These are phyloP conservation scores for Nothoprocta pentlandii DNA, from an alignment of 2,113 vertebrate genomes.

Conservation along the genomic window DNA sequence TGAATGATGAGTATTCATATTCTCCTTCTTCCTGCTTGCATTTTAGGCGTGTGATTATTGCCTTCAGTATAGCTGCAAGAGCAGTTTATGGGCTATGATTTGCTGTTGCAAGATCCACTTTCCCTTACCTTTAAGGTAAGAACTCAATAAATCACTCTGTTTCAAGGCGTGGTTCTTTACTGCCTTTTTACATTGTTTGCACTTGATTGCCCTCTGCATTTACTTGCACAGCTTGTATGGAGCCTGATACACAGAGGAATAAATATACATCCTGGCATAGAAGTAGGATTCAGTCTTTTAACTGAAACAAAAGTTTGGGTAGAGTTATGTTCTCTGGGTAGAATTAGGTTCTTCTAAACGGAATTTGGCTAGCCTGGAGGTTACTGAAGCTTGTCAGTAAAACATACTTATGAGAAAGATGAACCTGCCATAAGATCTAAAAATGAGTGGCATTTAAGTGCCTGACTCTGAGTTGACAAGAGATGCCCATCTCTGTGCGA, in stretches of 20 bases:
- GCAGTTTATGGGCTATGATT: neutral
- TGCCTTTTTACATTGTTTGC: neutral
- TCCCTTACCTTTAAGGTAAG: neutral
- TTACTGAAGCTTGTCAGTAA: neutral
- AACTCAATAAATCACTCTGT: neutral
- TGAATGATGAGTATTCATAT: neutral
- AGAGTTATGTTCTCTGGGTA: neutral
- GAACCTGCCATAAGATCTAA: neutral
- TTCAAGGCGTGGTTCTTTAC: neutral
- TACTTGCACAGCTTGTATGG: neutral
- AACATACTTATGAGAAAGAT: neutral
- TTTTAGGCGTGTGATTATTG: neutral
- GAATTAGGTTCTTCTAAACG: neutral
- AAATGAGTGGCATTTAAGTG: neutral
- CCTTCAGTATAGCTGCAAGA: neutral
- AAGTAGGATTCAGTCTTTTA: neutral
- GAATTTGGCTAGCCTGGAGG: neutral
- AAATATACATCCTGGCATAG: neutral
- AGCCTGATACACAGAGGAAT: neutral
- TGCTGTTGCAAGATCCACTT: neutral
- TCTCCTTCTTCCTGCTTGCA: neutral
- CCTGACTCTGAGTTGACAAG: neutral
- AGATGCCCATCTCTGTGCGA: neutral
- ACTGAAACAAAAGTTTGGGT: neutral
- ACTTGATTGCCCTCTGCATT: neutral